A percentile compares a stretch with the other conserved stretches of the same genome.
Conservation (phyloP, 2,797 vertebrate genomes). For the Typhlichthys eigenmanni region DNA sequence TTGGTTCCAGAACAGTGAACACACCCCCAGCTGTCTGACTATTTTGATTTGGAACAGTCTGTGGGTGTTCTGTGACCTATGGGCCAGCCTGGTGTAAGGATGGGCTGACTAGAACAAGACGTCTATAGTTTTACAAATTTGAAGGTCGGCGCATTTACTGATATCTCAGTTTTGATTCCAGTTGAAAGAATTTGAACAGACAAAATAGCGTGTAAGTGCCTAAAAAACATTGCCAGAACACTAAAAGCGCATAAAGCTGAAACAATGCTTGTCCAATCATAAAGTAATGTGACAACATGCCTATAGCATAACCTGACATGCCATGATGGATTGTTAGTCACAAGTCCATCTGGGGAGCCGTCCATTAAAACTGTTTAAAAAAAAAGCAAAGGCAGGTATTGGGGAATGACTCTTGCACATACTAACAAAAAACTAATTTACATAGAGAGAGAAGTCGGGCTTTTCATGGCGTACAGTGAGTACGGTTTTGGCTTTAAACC, state of each 20-base stretch:
- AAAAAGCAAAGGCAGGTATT: too few species aligned
- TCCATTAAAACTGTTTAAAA: too few species aligned
- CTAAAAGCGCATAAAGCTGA: slow-evolving; percentile 29
- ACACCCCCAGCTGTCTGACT: slow-evolving; percentile 19
- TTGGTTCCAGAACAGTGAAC: not conserved
- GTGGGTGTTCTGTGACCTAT: slow-evolving; percentile 57
- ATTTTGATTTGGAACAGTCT: slow-evolving; percentile 47
- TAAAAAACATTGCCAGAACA: slow-evolving; percentile 8
- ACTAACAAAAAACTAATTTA: too few species aligned
- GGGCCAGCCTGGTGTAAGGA: slow-evolving; percentile 38
- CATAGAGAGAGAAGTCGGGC: too few species aligned
- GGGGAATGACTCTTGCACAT: too few species aligned
- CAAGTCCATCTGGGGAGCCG: too few species aligned
- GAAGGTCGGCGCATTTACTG: slow-evolving; percentile 8
- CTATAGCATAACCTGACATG: slow-evolving; percentile 17
- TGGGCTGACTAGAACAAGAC: slow-evolving; percentile 44
- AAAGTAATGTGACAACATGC: slow-evolving; percentile 21
- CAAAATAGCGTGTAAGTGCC: not conserved
- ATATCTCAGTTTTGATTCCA: slow-evolving; percentile 4
- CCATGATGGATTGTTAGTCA: too few species aligned
- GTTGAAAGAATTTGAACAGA: slow-evolving; percentile 8
- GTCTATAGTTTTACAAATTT: slow-evolving; percentile 33
- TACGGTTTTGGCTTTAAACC: too few species aligned
- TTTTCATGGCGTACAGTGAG: too few species aligned
- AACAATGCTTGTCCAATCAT: slow-evolving; percentile 34